phyloP scores from a whole-genome alignment of 2,797 vertebrate species.

The Glyptemys insculpta region DNA sequence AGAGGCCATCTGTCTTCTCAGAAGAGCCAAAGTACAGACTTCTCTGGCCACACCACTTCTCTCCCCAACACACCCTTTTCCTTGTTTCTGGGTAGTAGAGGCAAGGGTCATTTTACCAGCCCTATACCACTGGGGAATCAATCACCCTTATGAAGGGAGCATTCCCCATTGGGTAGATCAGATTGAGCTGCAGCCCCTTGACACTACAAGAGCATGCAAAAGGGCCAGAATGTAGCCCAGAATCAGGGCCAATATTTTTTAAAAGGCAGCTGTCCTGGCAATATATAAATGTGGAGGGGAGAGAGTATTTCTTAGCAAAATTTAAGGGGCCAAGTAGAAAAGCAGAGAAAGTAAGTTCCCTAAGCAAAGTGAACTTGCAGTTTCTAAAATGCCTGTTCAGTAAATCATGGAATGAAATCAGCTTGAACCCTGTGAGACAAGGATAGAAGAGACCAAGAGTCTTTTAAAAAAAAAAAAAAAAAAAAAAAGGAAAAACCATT shows the following conservation, averaged over 20 bases:
- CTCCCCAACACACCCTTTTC: background rate
- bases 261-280: background rate
- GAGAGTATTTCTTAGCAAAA: background rate
- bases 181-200: accelerated
- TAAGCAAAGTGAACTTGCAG: background rate
- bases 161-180: background rate
- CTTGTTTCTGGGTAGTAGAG: background rate
- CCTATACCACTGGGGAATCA: background rate
- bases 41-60: background rate
- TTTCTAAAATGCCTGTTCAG: background rate
- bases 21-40: background rate
- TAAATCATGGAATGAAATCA: background rate
- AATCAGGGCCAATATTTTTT: background rate
- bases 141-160: background rate
- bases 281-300: background rate
- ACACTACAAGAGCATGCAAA: background rate
- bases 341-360: background rate
- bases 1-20: background rate
- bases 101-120: background rate
- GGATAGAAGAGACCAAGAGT: background rate
- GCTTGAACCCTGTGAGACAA: background rate
- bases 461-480: background rate
- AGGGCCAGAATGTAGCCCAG: background rate
- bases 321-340: background rate
- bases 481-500: background rate